phyloP scores from a whole-genome alignment of 1,140 invertebrate genomes.

The Sarcophaga peregrina region DNA sequence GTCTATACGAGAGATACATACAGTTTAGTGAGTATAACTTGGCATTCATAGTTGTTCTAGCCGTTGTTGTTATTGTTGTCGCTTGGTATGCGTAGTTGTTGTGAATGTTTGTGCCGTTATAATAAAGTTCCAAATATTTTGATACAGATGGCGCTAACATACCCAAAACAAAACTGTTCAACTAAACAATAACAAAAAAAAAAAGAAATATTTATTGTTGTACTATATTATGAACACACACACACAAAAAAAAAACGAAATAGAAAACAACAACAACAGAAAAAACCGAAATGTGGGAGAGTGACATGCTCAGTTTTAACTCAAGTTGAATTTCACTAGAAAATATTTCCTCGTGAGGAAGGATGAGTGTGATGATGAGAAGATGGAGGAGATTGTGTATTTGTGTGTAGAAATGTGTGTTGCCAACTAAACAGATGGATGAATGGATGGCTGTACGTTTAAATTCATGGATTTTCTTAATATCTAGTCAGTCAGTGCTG shows the following conservation, averaged over 20 bases:
- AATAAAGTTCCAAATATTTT: slow-evolving; percentile 45
- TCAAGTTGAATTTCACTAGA: slow-evolving; percentile 3
- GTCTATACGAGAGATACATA: slow-evolving; percentile 24
- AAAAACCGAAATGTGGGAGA: slow-evolving; percentile 30
- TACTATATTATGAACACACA: not conserved
- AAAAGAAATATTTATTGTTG: not conserved
- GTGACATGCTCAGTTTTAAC: slow-evolving; percentile 38
- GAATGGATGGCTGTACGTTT: not conserved
- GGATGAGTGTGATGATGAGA: not conserved
- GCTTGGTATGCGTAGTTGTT: not conserved
- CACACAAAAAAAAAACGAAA: not conserved
- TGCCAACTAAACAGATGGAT: not conserved
- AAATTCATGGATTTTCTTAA: not conserved
- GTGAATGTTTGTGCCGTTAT: slow-evolving; percentile 13
- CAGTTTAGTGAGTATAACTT: not conserved
- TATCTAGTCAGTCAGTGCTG: not conserved
- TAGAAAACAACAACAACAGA: not conserved
- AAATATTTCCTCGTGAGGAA: not conserved
- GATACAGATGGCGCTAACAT: slow-evolving; percentile 43
- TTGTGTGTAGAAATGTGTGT: not conserved
- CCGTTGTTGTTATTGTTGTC: not conserved
- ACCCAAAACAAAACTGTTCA: not conserved
- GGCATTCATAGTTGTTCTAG: slow-evolving; percentile 12
- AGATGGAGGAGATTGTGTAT: no score
- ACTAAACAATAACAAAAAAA: slow-evolving; percentile 22